phyloP scores from a whole-genome alignment of 1,140 invertebrate species.

The Drosophila ficusphila region DNA sequence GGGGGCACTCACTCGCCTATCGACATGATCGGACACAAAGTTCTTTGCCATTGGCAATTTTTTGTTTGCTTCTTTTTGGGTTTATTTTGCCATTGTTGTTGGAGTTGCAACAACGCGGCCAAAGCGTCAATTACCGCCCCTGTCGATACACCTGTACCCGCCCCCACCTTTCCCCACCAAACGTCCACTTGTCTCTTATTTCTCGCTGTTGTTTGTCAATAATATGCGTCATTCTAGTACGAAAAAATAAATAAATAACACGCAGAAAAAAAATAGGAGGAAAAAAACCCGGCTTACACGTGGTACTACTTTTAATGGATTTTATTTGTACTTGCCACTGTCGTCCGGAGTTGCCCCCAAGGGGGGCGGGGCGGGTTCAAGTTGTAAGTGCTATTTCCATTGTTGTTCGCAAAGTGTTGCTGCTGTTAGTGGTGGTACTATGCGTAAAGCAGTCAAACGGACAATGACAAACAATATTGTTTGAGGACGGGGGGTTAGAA shows the following conservation, averaged over 20 bases:
- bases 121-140: constrained; percentile 47
- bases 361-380: constrained; percentile 27
- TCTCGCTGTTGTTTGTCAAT: constrained; percentile 52
- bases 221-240: constrained; percentile 76
- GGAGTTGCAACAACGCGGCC: constrained; percentile 19
- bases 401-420: constrained; percentile 46
- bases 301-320: constrained; percentile 77
- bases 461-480: constrained; percentile 57
- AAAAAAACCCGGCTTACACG: constrained; percentile 67
- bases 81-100: constrained; percentile 22
- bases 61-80: constrained; percentile 26
- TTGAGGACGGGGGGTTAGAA: not conserved
- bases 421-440: constrained; percentile 23
- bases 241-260: constrained; percentile 57
- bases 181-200: constrained; percentile 12
- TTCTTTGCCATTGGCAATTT: constrained; percentile 52
- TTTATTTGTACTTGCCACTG: constrained; percentile 79
- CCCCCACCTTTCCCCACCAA: not conserved
- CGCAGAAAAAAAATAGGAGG: not conserved
- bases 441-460: constrained; percentile 49
- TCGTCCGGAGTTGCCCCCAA: constrained; percentile 8
- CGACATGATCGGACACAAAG: constrained; percentile 48
- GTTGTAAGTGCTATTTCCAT: constrained; percentile 55
- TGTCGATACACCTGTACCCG: not conserved
- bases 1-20: constrained; percentile 25